Percentiles rank a stretch among this genome's conserved stretches.
Evolutionary conservation across 2,888 invertebrate species (phyloP).

Genomic region (Nomada fucata): DNA sequence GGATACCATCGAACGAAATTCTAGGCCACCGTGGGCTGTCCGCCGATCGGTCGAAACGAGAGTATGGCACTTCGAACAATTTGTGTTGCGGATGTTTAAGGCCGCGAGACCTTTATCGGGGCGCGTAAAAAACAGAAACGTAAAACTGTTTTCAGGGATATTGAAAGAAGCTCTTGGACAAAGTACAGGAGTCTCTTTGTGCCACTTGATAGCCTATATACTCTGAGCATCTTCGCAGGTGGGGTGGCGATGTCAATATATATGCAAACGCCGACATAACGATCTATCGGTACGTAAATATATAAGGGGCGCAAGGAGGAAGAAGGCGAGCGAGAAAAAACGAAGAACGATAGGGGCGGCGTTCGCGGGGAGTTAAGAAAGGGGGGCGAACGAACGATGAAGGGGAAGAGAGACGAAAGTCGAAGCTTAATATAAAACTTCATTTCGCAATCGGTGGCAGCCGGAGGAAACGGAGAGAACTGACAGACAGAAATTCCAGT

Average conservation of each 20-base stretch:
- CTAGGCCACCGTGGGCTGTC: too few species aligned
- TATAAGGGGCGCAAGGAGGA: conserved; percentile 74
- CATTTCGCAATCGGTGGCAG: conserved; percentile 83
- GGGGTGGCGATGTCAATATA: conserved; percentile 82
- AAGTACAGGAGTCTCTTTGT: too few species aligned
- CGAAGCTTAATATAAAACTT: conserved; percentile 84
- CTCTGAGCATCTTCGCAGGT: conserved; percentile 66
- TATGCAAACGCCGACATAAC: conserved; percentile 83
- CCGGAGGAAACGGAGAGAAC: conserved; percentile 73
- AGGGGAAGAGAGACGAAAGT: conserved; percentile 58
- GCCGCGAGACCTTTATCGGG: too few species aligned
- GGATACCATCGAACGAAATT: too few species aligned
- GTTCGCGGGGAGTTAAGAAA: conserved; percentile 24
- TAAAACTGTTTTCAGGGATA: neutral
- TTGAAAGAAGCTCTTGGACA: conserved; percentile 12
- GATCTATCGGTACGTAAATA: conserved; percentile 84
- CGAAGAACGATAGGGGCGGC: conserved; percentile 33
- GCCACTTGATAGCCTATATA: conserved; percentile 57
- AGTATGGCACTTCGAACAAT: too few species aligned
- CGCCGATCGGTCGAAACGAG: too few species aligned
- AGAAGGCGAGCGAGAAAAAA: conserved; percentile 64
- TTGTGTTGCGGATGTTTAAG: too few species aligned
- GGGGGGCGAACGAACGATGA: conserved; percentile 17
- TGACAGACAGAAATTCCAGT: conserved; percentile 76
- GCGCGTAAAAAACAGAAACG: neutral